Evolutionary conservation across 2,113 vertebrate species (phyloP).

Genomic region (Forbesichthys agassizii): DNA sequence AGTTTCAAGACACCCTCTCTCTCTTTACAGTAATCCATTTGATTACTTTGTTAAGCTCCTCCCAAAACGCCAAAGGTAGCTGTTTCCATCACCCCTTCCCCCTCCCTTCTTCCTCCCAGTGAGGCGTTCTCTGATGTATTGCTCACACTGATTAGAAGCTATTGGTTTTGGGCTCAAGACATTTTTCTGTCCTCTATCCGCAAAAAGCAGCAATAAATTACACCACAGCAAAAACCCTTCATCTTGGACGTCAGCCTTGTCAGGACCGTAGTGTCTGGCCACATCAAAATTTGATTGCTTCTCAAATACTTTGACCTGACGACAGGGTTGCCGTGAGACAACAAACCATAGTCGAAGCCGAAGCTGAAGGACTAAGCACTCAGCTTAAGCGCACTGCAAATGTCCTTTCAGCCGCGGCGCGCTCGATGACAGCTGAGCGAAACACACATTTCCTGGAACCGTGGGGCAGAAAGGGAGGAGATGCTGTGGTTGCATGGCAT

Average conservation of each 20-base stretch:
- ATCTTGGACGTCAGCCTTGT: constrained; percentile 50
- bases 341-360: constrained; percentile 26
- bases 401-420: constrained; percentile 57
- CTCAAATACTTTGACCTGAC: constrained; percentile 44
- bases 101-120: background rate
- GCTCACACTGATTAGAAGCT: constrained; percentile 53
- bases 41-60: background rate
- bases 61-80: background rate
- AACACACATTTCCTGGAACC: constrained; percentile 53
- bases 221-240: constrained; percentile 50
- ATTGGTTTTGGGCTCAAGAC: constrained; percentile 39
- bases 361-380: constrained; percentile 48
- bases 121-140: constrained; percentile 39
- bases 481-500: constrained; percentile 45
- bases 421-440: constrained; percentile 62
- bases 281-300: constrained; percentile 54
- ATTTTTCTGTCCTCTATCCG: constrained; percentile 35
- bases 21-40: background rate
- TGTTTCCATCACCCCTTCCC: background rate
- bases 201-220: constrained; percentile 38
- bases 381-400: constrained; percentile 55
- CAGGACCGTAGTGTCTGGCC: constrained; percentile 41
- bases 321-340: constrained; percentile 46
- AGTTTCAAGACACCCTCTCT: background rate
- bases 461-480: constrained; percentile 13